A percentile compares a stretch with the other conserved stretches of the same genome.
Conservation (phyloP, 2,113 vertebrate genomes). For the Rhinopomastus cyanomelas region DNA sequence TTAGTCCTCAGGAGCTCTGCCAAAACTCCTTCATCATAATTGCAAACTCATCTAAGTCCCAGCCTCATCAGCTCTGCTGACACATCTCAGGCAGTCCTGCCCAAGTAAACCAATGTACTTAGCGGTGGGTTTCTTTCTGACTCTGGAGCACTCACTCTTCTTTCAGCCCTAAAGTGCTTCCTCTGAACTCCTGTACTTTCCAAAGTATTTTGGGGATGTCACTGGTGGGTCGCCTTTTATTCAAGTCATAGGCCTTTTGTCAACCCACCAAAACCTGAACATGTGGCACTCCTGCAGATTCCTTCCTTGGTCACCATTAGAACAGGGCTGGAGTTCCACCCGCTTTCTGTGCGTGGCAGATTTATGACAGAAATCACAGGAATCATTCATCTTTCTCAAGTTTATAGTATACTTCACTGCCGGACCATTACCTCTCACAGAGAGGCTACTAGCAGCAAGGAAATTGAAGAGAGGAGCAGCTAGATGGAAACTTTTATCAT, state of each 20-base stretch:
- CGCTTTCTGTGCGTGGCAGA: background rate
- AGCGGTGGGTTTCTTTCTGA: background rate
- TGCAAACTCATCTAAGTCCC: background rate
- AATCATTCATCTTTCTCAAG: conserved; percentile 48
- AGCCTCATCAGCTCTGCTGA: background rate
- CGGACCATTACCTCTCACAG: background rate
- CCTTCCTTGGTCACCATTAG: background rate
- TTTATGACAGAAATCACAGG: conserved; percentile 46
- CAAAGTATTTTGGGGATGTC: background rate
- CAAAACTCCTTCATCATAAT: background rate
- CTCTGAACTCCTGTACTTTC: background rate
- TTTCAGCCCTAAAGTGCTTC: background rate
- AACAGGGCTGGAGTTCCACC: background rate
- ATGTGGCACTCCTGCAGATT: background rate
- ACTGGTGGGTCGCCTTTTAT: background rate
- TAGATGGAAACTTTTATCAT: conserved; percentile 30
- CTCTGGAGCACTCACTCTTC: background rate
- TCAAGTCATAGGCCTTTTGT: background rate
- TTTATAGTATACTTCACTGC: conserved; percentile 1
- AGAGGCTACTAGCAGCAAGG: conserved; percentile 11
- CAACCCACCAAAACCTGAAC: background rate
- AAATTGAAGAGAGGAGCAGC: background rate
- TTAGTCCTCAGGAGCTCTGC: background rate
- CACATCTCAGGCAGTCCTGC: accelerated
- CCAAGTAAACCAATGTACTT: background rate